Conservation (phyloP, 2,113 vertebrate species). For the Equus quagga region DNA sequence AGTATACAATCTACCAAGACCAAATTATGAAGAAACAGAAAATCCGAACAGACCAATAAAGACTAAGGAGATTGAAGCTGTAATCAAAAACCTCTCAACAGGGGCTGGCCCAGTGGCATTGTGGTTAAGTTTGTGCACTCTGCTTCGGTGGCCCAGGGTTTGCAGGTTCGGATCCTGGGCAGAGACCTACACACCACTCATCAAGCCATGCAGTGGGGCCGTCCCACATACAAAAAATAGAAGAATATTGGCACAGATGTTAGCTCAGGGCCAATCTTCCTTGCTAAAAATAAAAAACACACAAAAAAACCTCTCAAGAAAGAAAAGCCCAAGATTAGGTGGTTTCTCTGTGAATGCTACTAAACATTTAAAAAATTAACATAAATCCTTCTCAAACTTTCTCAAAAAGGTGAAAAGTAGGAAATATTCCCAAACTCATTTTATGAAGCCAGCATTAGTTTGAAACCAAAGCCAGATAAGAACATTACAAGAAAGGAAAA, state of each 20-base stretch:
- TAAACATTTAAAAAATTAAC: not conserved
- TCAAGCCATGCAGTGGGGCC: no score
- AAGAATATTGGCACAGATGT: no score
- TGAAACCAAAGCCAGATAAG: not conserved
- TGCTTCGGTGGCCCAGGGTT: no score
- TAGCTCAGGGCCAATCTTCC: no score
- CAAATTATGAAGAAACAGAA: not conserved
- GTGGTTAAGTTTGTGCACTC: no score
- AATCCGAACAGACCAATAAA: not conserved
- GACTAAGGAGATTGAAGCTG: not conserved
- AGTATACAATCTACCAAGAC: not conserved
- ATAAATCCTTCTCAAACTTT: not conserved
- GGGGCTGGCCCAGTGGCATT: no score
- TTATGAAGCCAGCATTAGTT: not conserved
- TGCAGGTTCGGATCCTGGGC: no score
- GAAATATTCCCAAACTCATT: not conserved
- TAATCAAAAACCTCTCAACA: not conserved
- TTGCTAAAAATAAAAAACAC: no score
- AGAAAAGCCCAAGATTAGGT: not conserved
- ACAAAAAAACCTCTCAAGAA: not conserved
- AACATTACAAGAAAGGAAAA: not conserved
- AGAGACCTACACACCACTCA: no score
- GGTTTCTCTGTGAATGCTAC: not conserved
- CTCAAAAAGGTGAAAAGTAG: not conserved
- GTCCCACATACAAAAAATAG: no score